These are phyloP conservation scores for Leptinotarsa texana DNA, from an alignment of 1,140 invertebrate species.

Conservation along the genomic window DNA sequence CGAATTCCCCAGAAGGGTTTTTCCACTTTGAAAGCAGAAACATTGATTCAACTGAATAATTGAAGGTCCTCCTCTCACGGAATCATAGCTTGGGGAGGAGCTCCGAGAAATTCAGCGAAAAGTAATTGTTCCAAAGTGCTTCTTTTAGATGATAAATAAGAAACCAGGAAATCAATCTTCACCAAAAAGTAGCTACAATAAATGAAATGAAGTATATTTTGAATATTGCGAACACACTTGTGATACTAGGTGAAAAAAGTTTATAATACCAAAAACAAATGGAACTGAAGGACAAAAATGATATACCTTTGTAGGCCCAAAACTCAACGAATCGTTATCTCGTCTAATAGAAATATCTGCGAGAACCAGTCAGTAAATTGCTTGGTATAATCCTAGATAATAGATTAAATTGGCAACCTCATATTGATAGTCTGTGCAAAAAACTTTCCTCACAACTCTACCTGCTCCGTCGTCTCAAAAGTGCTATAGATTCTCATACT, in stretches of 20 bases:
- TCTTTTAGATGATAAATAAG: background rate
- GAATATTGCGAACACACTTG: background rate
- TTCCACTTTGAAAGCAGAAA: too few species aligned
- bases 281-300: background rate
- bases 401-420: too few species aligned
- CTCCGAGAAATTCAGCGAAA: background rate
- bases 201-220: background rate
- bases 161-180: background rate
- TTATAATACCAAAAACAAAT: background rate
- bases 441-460: too few species aligned
- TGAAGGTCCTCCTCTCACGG: background rate
- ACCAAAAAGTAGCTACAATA: background rate
- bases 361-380: too few species aligned
- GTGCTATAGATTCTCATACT: too few species aligned
- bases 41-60: too few species aligned
- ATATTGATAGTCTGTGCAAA: too few species aligned
- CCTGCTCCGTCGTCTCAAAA: too few species aligned
- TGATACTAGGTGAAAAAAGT: background rate
- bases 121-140: background rate
- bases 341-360: too few species aligned
- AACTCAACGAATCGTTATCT: too few species aligned
- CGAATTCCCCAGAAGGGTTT: too few species aligned
- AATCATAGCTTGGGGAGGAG: background rate
- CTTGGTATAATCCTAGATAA: too few species aligned
- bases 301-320: background rate